Conservation (phyloP, 2,113 vertebrate species). For the Albula goreensis region DNA sequence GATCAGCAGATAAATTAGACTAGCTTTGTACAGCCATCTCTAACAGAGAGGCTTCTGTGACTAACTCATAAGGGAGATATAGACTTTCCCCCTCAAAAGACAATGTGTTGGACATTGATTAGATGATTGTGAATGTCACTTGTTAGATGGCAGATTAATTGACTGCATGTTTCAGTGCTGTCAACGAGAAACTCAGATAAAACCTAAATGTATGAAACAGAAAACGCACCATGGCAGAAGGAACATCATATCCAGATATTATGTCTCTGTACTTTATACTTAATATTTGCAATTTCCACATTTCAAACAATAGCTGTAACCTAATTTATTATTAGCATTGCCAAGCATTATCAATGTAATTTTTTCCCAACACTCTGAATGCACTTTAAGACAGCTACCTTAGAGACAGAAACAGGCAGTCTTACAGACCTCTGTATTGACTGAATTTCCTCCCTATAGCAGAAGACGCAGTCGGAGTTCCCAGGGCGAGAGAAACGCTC, state of each 20-base stretch:
- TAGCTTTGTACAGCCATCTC: not conserved
- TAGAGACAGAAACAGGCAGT: not conserved
- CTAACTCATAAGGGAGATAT: not conserved
- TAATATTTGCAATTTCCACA: no score
- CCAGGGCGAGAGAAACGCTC: slow-evolving; percentile 84
- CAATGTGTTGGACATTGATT: slow-evolving; percentile 34
- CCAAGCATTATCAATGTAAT: no score
- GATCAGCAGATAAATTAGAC: not conserved
- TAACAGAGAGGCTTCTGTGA: not conserved
- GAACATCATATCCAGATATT: not conserved
- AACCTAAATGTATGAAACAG: slow-evolving; percentile 10
- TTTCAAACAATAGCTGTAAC: no score
- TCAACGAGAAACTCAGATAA: slow-evolving; percentile 34
- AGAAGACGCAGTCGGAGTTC: slow-evolving; percentile 86
- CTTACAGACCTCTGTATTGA: not conserved
- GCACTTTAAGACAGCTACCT: not conserved
- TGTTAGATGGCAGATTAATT: slow-evolving; percentile 49
- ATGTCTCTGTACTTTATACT: not conserved
- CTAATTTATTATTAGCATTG: no score
- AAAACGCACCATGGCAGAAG: not conserved
- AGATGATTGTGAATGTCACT: slow-evolving; percentile 45
- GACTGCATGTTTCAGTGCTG: slow-evolving; percentile 43
- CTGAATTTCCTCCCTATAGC: slow-evolving; percentile 62
- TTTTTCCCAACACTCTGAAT: no score
- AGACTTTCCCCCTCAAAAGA: not conserved